Conservation (phyloP, 1,140 invertebrate species). For the Yoshiicerus persimilis region DNA sequence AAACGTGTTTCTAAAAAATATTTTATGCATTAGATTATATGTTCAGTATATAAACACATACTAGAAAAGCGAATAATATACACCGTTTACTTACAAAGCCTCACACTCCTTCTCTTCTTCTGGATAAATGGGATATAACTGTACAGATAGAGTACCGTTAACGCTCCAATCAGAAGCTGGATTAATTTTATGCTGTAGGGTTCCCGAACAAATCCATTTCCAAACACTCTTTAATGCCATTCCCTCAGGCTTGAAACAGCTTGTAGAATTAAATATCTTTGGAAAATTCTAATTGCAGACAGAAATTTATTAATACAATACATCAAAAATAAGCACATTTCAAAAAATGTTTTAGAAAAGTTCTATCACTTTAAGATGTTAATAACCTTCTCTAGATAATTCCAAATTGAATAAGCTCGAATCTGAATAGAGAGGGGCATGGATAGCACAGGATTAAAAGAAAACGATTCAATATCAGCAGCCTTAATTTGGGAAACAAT, state of each 20-base stretch:
- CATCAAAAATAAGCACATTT: conserved; percentile 11
- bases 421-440: conserved; percentile 57
- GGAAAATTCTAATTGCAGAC: conserved; percentile 34
- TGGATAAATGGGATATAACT: conserved; percentile 57
- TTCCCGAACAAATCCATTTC: conserved; percentile 61
- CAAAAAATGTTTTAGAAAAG: neutral
- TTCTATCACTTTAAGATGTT: conserved; percentile 43
- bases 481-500: conserved; percentile 52
- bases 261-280: neutral
- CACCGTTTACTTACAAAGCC: conserved; percentile 56
- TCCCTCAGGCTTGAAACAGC: conserved; percentile 52
- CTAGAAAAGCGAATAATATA: neutral
- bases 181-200: conserved; percentile 55
- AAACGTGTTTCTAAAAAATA: neutral
- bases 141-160: conserved; percentile 60
- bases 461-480: conserved; percentile 56
- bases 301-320: conserved; percentile 46
- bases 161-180: conserved; percentile 55
- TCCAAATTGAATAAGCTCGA: conserved; percentile 57
- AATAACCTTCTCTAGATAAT: conserved; percentile 50
- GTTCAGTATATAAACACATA: too few species aligned
- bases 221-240: conserved; percentile 65
- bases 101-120: conserved; percentile 61
- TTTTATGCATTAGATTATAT: neutral
- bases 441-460: conserved; percentile 58